A percentile compares a stretch with the other conserved stretches of the same genome.
Conservation (phyloP, 1,140 invertebrate genomes). For the Hypothenemus hampei region DNA sequence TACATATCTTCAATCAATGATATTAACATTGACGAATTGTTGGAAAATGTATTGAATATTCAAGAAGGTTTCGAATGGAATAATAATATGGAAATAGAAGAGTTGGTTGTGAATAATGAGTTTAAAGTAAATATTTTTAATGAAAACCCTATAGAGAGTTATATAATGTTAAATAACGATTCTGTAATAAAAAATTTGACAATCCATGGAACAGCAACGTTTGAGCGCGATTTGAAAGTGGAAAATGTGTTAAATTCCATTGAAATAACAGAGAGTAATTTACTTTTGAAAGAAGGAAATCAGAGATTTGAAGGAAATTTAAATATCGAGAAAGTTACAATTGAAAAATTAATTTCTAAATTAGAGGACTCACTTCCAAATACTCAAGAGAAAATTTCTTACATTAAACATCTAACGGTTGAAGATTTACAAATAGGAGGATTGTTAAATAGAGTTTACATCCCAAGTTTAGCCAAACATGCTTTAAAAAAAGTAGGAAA, state of each 20-base stretch:
- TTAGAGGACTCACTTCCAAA: slow-evolving; percentile 20
- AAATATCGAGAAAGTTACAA: slow-evolving; percentile 7
- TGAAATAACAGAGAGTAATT: slow-evolving; percentile 23
- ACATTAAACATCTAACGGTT: slow-evolving; percentile 13
- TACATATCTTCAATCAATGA: slow-evolving; percentile 18
- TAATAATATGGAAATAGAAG: slow-evolving; percentile 24
- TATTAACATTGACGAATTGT: slow-evolving; percentile 23
- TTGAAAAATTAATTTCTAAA: slow-evolving; percentile 23
- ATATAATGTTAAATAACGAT: slow-evolving; percentile 28
- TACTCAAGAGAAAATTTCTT: neutral
- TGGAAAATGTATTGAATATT: slow-evolving; percentile 33
- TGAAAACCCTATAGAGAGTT: slow-evolving; percentile 24
- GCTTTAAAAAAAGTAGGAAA: slow-evolving; percentile 34
- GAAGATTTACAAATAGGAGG: slow-evolving; percentile 37
- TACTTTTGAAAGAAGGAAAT: slow-evolving; percentile 33
- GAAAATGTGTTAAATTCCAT: slow-evolving; percentile 29
- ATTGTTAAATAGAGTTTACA: slow-evolving; percentile 39
- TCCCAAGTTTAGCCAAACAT: slow-evolving; percentile 36
- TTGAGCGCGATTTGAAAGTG: slow-evolving; percentile 26
- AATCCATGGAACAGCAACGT: slow-evolving; percentile 31
- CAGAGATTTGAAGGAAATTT: slow-evolving; percentile 32
- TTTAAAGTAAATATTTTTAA: slow-evolving; percentile 31
- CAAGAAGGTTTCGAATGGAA: slow-evolving; percentile 27
- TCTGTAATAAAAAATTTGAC: slow-evolving; percentile 27
- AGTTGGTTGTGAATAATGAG: slow-evolving; percentile 28